Conservation (phyloP, 2,797 vertebrate genomes). For the Orestias chungarensis region DNA sequence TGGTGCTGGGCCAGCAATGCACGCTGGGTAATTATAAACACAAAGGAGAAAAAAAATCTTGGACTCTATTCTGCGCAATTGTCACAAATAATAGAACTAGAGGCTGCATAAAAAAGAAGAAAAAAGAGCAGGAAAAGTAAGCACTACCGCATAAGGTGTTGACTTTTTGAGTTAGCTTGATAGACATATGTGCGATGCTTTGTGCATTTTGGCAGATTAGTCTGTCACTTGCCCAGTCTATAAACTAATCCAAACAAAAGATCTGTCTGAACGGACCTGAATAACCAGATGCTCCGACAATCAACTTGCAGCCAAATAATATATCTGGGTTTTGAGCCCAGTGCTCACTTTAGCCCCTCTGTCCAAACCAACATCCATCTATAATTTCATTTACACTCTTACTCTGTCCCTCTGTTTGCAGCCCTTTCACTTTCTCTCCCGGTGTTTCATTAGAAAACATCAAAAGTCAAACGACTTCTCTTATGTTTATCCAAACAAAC, state of each 20-base stretch:
- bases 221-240: constrained; percentile 73
- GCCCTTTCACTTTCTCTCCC: constrained; percentile 46
- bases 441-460: constrained; percentile 80
- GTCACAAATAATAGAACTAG: constrained; percentile 78
- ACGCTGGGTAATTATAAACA: constrained; percentile 83
- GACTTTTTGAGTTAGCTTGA: constrained; percentile 70
- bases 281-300: constrained; percentile 78
- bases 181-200: constrained; percentile 78
- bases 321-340: constrained; percentile 62
- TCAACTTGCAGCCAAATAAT: constrained; percentile 73
- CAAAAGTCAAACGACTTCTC: constrained; percentile 79
- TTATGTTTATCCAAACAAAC: constrained; percentile 81
- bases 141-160: constrained; percentile 64
- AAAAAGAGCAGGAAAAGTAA: constrained; percentile 45
- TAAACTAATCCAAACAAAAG: constrained; percentile 77
- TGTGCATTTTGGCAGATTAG: constrained; percentile 78
- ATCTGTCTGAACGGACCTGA: constrained; percentile 79
- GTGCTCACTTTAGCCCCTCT: constrained; percentile 49
- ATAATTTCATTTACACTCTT: constrained; percentile 58
- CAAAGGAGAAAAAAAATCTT: constrained; percentile 81
- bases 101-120: constrained; percentile 48
- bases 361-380: constrained; percentile 8
- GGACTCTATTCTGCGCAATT: constrained; percentile 79
- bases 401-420: constrained; percentile 17
- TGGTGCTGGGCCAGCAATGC: constrained; percentile 81